Conservation (phyloP, 2,113 vertebrate species). For the Etia nguti region DNA sequence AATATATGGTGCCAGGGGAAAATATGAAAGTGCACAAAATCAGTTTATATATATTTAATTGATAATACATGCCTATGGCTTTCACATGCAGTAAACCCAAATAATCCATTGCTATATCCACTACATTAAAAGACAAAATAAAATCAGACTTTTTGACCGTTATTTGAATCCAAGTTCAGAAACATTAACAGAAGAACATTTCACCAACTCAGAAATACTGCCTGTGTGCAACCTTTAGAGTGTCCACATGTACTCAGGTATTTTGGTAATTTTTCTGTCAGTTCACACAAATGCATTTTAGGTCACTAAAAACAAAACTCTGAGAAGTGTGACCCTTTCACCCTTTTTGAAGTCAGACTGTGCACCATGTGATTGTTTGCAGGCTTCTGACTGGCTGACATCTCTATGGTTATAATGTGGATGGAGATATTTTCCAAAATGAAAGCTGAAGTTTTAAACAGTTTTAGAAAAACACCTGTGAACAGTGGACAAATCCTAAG, state of each 20-base stretch:
- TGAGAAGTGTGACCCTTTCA: neutral
- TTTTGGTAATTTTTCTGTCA: neutral
- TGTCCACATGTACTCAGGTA: fast-evolving
- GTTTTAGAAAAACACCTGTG: neutral
- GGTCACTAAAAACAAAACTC: neutral
- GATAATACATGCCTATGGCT: neutral
- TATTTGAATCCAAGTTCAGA: neutral
- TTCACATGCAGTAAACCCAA: neutral
- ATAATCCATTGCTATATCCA: neutral
- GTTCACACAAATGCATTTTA: neutral
- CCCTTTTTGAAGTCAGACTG: neutral
- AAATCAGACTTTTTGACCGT: neutral
- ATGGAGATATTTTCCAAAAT: neutral
- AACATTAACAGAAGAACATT: neutral
- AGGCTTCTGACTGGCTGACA: neutral
- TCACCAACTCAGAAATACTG: neutral
- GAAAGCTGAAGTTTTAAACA: neutral
- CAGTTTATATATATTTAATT: neutral
- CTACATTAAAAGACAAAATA: neutral
- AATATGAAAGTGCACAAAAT: fast-evolving
- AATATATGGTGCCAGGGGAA: fast-evolving
- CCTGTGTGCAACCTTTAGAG: no score
- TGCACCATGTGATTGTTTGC: neutral
- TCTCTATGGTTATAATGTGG: neutral
- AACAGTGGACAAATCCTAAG: neutral